phyloP scores from a whole-genome alignment of 2,113 vertebrate genomes.

The Hemichromis elongatus region DNA sequence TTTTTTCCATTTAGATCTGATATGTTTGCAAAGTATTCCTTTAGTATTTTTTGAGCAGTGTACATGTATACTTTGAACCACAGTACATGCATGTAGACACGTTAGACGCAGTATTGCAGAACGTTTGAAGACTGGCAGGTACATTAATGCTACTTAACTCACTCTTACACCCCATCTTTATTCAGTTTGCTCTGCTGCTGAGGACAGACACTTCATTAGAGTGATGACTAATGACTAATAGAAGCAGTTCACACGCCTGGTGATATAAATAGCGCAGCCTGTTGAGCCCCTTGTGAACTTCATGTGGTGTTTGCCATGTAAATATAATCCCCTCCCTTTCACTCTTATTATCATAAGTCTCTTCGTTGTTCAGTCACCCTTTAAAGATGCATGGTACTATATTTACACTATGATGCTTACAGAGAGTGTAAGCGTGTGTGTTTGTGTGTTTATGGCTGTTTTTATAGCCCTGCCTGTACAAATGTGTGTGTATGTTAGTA shows the following conservation, averaged over 20 bases:
- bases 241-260: neutral
- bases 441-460: neutral
- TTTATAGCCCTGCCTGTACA: neutral
- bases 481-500: neutral
- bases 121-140: neutral
- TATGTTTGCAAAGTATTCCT: no score
- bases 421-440: neutral
- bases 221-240: neutral
- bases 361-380: slow-evolving; percentile 37
- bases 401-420: neutral
- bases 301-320: slow-evolving; percentile 1
- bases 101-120: neutral
- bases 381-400: neutral
- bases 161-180: neutral
- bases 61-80: neutral
- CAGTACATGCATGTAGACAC: neutral
- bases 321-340: slow-evolving; percentile 1
- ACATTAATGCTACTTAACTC: neutral
- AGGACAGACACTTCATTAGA: neutral
- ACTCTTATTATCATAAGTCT: slow-evolving; percentile 4
- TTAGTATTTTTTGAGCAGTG: neutral
- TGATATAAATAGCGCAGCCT: slow-evolving; percentile 8
- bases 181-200: neutral
- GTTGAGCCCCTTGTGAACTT: neutral
- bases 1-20: no score